phyloP scores from a whole-genome alignment of 2,888 invertebrate species.

The Callinectes sapidus region DNA sequence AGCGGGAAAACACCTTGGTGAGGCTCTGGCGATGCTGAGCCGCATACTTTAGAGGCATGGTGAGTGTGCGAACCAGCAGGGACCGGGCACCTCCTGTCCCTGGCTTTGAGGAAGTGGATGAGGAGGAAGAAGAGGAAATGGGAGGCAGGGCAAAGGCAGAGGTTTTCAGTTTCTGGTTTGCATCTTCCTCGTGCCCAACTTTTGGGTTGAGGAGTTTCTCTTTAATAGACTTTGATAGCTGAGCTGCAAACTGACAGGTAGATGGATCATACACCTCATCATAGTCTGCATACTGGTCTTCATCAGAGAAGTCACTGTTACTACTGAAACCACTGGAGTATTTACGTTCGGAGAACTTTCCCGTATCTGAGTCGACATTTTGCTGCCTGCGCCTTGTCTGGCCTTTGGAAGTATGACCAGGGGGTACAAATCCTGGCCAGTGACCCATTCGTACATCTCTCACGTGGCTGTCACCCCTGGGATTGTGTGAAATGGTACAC shows the following conservation, averaged over 20 bases:
- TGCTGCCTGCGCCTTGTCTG: constrained; percentile 31
- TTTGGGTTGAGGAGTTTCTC: constrained; percentile 61
- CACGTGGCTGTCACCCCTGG: neutral
- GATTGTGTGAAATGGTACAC: neutral
- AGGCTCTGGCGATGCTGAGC: constrained; percentile 68
- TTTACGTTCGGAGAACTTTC: constrained; percentile 55
- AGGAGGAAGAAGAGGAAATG: constrained; percentile 32
- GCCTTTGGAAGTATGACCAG: constrained; percentile 22
- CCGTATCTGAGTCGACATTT: neutral
- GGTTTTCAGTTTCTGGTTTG: constrained; percentile 41
- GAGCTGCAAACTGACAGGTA: constrained; percentile 68
- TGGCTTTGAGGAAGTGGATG: constrained; percentile 38
- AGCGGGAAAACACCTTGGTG: constrained; percentile 66
- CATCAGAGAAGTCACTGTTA: constrained; percentile 67
- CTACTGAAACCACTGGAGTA: constrained; percentile 71
- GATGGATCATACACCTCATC: constrained; percentile 61
- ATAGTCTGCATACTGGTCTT: constrained; percentile 64
- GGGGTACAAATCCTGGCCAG: constrained; percentile 39
- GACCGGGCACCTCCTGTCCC: constrained; percentile 56
- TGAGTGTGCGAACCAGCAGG: constrained; percentile 69
- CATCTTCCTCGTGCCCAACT: constrained; percentile 43
- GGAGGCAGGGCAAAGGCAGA: neutral
- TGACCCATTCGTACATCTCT: constrained; percentile 7
- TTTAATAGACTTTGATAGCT: constrained; percentile 64
- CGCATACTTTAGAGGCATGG: constrained; percentile 72